These are phyloP conservation scores for Ophion ventricosus DNA, from an alignment of 2,888 invertebrate genomes.

Conservation along the genomic window DNA sequence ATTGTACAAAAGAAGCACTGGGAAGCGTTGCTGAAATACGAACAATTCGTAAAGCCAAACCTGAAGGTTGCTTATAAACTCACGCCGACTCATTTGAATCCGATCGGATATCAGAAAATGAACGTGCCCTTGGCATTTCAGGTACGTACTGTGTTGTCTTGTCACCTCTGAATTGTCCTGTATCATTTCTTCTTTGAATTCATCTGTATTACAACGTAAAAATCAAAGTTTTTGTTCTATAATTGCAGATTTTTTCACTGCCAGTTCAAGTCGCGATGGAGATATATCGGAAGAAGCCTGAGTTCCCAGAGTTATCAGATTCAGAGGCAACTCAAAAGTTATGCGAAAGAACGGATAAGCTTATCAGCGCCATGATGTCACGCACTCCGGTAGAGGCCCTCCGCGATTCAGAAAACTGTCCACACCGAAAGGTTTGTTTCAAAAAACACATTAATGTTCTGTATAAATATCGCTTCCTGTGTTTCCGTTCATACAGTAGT, in stretches of 20 bases:
- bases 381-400: constrained; percentile 8
- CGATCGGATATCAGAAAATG: constrained; percentile 24
- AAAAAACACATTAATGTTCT: too few relatives aligned
- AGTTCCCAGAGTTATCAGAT: too few relatives aligned
- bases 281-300: background rate
- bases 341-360: too few relatives aligned
- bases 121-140: constrained; percentile 32
- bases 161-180: background rate
- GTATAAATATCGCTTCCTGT: too few relatives aligned
- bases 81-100: constrained; percentile 23
- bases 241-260: constrained; percentile 20
- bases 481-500: too few relatives aligned
- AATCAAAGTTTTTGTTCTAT: background rate
- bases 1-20: constrained; percentile 9
- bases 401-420: constrained; percentile 1
- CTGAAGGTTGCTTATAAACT: constrained; percentile 4
- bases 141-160: background rate
- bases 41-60: background rate
- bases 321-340: too few relatives aligned
- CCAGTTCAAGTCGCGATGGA: constrained; percentile 20
- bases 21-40: constrained; percentile 18
- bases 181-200: background rate
- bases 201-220: background rate
- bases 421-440: background rate
- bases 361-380: constrained; percentile 31